These are phyloP conservation scores for Eupeodes latifasciatus DNA, from an alignment of 2,888 invertebrate genomes.

Conservation along the genomic window DNA sequence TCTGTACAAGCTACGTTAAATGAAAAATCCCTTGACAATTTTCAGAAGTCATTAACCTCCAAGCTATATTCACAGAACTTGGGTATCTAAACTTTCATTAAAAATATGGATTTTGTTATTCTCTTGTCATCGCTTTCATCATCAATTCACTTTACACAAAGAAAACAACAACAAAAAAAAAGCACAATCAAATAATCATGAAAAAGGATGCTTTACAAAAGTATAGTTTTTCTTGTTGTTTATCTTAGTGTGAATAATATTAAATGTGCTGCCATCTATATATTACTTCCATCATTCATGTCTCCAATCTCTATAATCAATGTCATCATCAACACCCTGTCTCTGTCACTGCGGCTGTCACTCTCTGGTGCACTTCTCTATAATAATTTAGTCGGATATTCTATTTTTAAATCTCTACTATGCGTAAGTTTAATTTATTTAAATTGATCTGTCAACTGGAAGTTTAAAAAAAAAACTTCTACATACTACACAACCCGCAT, in stretches of 20 bases:
- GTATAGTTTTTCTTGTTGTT: not conserved
- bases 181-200: constrained; percentile 12
- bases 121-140: constrained; percentile 29
- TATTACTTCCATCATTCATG: constrained; percentile 43
- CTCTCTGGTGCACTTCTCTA: not conserved
- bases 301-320: constrained; percentile 38
- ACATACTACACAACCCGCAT: not conserved
- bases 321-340: constrained; percentile 44
- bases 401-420: constrained; percentile 60
- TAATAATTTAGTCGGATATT: not conserved
- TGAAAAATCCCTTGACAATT: constrained; percentile 1
- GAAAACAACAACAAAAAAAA: not conserved
- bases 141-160: not conserved
- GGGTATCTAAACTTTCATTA: constrained; percentile 18
- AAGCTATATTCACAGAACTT: not conserved
- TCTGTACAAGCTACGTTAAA: not conserved
- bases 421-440: constrained; percentile 71
- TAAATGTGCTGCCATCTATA: not conserved
- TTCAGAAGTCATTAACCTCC: constrained; percentile 54
- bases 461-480: constrained; percentile 19
- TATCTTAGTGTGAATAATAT: not conserved
- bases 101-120: not conserved
- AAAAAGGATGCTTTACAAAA: constrained; percentile 14
- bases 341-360: not conserved
- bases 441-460: constrained; percentile 68